Base-by-base conservation (phyloP, 2,888 invertebrate genomes). In the Cremastobaeus sp. region DNA sequence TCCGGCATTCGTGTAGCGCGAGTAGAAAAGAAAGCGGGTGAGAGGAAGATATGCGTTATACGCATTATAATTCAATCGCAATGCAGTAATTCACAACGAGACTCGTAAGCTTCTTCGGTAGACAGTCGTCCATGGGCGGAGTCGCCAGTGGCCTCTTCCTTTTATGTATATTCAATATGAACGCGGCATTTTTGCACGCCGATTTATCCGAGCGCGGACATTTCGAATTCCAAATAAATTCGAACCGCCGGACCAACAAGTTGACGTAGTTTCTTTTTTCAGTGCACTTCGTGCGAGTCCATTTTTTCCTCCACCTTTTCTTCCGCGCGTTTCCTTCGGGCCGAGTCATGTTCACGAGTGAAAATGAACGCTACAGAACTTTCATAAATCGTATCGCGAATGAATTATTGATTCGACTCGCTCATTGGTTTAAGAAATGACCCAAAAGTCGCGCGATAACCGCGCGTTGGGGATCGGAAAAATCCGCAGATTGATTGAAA, bases 21-120 rank as follows among this genome's bases (percentile, higher is more conserved):
- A 83, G 83, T 84, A 30, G 18, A 30, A 25, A 30, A 15, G 25
- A 30, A 18, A 21, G 9, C 1, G 21, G 18, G 18, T 0, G 60
- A n/a, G 12, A 15, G 18, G 34, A 45, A 34, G 50, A 50, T 37
- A 82, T 82, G 83, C 81, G 81, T 83, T 83, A 82, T 82, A 82
- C 82, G 80, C 81, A 82, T 84, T 84, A 84, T 84, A 85, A 84
- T 84, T 85, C 83, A 85, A 81, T 78, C 76, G 80, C 77, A 78
- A 76, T 79, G 82, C 80, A 83, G 83, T 85, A 85, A 85, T 80
- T 85, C 84, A 84, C 81, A 69, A 75, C 81, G 65, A 71, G 77
- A 62, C 76, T 78, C 77, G 28, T 47, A 41, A 69, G 81, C 84
- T 84, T 82, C 84, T 81, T 84, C 81, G 82, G 84, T 81, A 84